Conservation (phyloP, 2,797 vertebrate genomes). For the Staurois parvus region DNA sequence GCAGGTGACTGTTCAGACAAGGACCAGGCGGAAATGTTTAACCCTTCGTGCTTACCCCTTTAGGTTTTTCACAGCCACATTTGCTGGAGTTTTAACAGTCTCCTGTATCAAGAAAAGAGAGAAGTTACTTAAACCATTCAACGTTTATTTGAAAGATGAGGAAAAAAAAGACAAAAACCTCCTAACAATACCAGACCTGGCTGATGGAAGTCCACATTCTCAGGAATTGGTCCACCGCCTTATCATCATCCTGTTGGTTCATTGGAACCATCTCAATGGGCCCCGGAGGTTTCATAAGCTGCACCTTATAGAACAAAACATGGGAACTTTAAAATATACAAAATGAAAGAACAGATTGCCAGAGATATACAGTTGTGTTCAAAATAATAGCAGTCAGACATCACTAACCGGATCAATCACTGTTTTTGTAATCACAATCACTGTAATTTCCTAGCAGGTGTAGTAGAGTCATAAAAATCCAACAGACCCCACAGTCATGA, state of each 20-base stretch:
- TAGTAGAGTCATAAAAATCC: no score
- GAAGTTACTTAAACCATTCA: neutral
- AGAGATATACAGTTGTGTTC: no score
- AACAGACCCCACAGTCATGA: no score
- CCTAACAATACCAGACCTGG: constrained; percentile 64
- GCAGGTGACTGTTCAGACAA: no score
- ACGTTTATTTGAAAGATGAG: neutral
- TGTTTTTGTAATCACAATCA: no score
- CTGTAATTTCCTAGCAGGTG: no score
- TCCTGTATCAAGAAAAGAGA: neutral
- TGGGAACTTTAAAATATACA: neutral
- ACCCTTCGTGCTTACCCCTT: neutral
- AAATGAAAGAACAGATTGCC: no score
- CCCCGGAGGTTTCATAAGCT: constrained; percentile 71
- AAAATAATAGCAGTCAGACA: no score
- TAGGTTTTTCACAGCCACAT: neutral
- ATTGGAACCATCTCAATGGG: constrained; percentile 80
- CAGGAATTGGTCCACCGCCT: constrained; percentile 72
- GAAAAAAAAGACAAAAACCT: neutral
- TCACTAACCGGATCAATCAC: no score
- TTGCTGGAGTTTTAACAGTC: neutral
- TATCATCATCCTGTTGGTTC: constrained; percentile 68
- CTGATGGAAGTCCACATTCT: constrained; percentile 79
- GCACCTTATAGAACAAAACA: neutral
- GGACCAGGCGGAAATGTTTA: no score